Base-by-base conservation (phyloP, 1,140 invertebrate genomes). In the Spodoptera litura region DNA sequence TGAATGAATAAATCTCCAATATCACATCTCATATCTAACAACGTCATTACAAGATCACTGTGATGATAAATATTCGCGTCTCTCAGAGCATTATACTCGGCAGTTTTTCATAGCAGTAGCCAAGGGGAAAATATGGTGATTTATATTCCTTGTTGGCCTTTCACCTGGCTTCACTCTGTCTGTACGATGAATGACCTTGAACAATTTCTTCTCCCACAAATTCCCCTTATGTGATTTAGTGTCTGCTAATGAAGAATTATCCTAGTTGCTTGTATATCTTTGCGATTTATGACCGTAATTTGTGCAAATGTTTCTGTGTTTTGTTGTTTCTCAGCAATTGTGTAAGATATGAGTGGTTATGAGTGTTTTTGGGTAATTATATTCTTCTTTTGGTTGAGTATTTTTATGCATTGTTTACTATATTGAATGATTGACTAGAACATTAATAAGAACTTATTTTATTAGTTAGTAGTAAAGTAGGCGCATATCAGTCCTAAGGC, bases 21-120 rank as follows among this genome's bases (percentile, higher is more conserved):
- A 11, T 31, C 31, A 31, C 31, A 10, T 13, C 66, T 13, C 49
- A 53, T 44, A 44, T 8, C 5, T 44, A 44, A 27, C 13, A 64
- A n/a, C 25, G 20, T 53, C 66, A 70, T 70, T 66, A 66, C 35
- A 53, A 53, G 64, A 70, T 70, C 44, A 70, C 15, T 12, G 38
- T n/a, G 31, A 20, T n/a, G 31, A 20, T n/a, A 66, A 20, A 66
- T 51, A 38, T 71, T 20, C 6, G 20, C n/a, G 4, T 11, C 27
- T 35, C 56, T 70, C 31, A 61, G 20, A 20, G n/a, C 11, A 56
- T 58, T 49, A 35, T 31, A 71, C 38, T 13, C 53, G 38, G 76
- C 76, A 61, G 56, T 78, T 71, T 78, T 71, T 78, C 76, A 70
- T 61, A 44, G 20, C 56, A 71, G 44, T 66, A 44, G 52, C 76